phyloP scores from a whole-genome alignment of 2,113 vertebrate genomes.

The Murina feae region DNA sequence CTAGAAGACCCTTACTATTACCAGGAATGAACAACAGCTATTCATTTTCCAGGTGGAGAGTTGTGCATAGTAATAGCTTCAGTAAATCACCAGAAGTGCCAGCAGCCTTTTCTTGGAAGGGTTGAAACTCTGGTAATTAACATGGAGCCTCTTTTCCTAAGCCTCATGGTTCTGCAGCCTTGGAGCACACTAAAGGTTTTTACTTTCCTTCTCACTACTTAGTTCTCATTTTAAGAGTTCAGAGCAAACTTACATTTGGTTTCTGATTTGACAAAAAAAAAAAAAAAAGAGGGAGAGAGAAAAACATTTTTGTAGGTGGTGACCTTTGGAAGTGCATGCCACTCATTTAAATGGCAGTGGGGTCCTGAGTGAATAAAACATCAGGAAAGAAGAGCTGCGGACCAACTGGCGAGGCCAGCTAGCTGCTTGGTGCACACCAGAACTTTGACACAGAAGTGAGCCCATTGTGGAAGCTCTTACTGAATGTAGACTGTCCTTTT shows the following conservation, averaged over 20 bases:
- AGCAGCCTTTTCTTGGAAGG: background rate
- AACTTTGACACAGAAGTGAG: background rate
- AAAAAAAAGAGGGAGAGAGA: too few relatives aligned
- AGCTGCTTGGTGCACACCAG: background rate
- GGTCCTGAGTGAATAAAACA: conserved; percentile 41
- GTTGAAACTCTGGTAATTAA: background rate
- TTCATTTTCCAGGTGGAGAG: conserved; percentile 14
- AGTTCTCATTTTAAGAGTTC: background rate
- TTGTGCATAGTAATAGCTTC: conserved; percentile 7
- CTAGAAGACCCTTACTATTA: conserved; percentile 62
- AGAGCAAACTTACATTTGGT: background rate
- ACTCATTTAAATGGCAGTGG: conserved; percentile 24
- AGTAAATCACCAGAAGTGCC: background rate
- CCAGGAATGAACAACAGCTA: conserved; percentile 25
- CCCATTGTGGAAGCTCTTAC: background rate
- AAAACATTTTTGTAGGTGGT: background rate
- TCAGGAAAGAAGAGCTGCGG: background rate
- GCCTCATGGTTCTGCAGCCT: background rate
- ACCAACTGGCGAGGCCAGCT: background rate
- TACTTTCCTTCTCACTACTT: background rate
- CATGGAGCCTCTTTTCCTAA: background rate
- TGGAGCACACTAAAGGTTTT: background rate
- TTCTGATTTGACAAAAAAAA: background rate
- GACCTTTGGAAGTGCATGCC: background rate
- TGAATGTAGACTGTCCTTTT: background rate